A percentile compares a stretch with the other conserved stretches of the same genome.
These are phyloP conservation scores for Xestia ashworthii DNA, from an alignment of 2,888 invertebrate species.

Conservation along the genomic window DNA sequence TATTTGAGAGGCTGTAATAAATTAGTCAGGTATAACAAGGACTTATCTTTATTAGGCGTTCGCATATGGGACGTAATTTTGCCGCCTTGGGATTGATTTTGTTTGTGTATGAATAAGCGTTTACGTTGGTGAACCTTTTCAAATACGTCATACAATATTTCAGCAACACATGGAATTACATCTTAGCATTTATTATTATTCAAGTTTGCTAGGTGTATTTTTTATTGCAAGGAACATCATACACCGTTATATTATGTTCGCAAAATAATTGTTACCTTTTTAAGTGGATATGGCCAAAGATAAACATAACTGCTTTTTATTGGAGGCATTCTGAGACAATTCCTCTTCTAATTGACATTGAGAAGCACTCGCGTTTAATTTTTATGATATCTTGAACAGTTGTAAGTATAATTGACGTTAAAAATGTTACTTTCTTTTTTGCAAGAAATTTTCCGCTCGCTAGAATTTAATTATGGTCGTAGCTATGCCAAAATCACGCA, in stretches of 20 bases:
- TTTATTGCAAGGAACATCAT: conserved; percentile 16
- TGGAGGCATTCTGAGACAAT: conserved; percentile 47
- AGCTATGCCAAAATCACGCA: conserved; percentile 66
- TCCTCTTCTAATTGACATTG: conserved; percentile 61
- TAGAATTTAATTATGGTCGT: conserved; percentile 64
- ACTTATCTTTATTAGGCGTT: conserved; percentile 21
- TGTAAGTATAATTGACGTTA: conserved; percentile 61
- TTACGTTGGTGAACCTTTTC: not conserved
- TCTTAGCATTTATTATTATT: not conserved
- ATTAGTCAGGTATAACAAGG: conserved; percentile 29
- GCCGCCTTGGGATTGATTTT: conserved; percentile 14
- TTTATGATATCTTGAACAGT: conserved; percentile 60
- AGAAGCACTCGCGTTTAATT: conserved; percentile 57
- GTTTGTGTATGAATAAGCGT: not conserved
- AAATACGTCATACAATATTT: not conserved
- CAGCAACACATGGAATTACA: not conserved
- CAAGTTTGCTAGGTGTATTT: not conserved
- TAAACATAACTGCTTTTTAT: conserved; percentile 50
- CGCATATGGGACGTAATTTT: conserved; percentile 26
- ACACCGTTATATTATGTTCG: not conserved
- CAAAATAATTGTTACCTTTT: conserved; percentile 33
- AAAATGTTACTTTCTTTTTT: conserved; percentile 57
- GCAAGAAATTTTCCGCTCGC: conserved; percentile 53
- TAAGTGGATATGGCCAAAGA: conserved; percentile 17
- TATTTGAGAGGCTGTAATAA: conserved; percentile 47